These are phyloP conservation scores for Pangasianodon gigas DNA, from an alignment of 2,113 vertebrate species.

Conservation along the genomic window DNA sequence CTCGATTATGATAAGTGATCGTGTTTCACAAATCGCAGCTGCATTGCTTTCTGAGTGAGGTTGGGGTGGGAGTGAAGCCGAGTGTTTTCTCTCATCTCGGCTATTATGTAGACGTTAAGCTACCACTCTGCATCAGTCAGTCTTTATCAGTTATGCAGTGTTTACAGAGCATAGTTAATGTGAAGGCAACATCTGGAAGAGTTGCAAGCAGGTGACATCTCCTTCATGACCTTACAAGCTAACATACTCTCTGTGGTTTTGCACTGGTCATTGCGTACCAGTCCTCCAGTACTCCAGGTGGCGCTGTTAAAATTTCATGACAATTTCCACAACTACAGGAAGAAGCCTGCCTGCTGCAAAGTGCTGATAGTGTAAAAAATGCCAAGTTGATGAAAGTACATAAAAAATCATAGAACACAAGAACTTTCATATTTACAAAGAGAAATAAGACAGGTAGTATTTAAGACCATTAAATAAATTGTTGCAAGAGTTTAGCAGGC, in stretches of 20 bases:
- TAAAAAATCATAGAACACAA: too few relatives aligned
- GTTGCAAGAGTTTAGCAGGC: neutral
- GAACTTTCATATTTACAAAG: too few relatives aligned
- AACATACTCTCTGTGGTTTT: neutral
- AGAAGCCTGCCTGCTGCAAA: neutral
- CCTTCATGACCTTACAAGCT: neutral
- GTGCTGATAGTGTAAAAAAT: neutral
- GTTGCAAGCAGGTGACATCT: neutral
- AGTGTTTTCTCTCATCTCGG: neutral
- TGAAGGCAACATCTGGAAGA: neutral
- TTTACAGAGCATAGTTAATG: neutral
- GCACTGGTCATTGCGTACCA: neutral
- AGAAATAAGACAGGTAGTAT: too few relatives aligned
- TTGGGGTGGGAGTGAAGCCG: neutral
- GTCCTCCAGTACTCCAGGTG: neutral
- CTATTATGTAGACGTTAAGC: slow-evolving; percentile 1
- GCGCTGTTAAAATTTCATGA: neutral
- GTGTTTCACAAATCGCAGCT: neutral
- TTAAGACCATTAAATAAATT: neutral
- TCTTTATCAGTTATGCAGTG: neutral
- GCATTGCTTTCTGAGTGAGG: neutral
- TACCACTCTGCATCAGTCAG: neutral
- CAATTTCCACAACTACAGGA: neutral
- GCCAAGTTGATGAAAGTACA: too few relatives aligned
- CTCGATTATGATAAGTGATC: slow-evolving; percentile 6